Conservation (phyloP, 2,113 vertebrate species). For the Pseudorectes ferrugineus region DNA sequence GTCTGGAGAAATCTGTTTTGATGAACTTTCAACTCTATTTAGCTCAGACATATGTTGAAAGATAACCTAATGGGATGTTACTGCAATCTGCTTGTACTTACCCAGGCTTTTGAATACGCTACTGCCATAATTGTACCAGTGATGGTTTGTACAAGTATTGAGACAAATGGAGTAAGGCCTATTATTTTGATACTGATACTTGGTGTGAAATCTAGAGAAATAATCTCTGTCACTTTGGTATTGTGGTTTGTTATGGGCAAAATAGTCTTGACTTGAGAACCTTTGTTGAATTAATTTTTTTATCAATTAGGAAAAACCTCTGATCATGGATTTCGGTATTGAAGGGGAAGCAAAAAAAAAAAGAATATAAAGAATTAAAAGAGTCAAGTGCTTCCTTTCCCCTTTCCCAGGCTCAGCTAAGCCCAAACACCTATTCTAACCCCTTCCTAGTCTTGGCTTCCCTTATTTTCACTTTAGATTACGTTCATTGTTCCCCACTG, state of each 20-base stretch:
- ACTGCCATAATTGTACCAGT: background rate
- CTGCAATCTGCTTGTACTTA: constrained; percentile 22
- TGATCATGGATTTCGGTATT: background rate
- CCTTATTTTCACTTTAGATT: background rate
- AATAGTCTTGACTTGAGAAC: background rate
- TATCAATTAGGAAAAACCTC: background rate
- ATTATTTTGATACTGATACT: background rate
- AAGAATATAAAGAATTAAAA: background rate
- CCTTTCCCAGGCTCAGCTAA: background rate
- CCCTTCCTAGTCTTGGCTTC: background rate
- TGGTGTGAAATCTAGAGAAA: background rate
- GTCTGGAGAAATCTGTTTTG: background rate
- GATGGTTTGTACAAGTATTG: background rate
- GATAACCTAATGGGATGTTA: background rate
- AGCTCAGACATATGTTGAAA: constrained; percentile 4
- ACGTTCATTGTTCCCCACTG: background rate
- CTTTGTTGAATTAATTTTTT: background rate
- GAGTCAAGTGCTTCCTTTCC: background rate
- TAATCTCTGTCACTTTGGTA: background rate
- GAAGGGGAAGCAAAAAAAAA: background rate
- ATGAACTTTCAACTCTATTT: constrained; percentile 36
- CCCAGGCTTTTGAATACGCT: background rate
- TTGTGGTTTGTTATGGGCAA: background rate
- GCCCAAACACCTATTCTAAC: background rate
- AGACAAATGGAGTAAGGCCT: background rate